phyloP scores from a whole-genome alignment of 2,888 invertebrate genomes.

The Oasisia sp. region DNA sequence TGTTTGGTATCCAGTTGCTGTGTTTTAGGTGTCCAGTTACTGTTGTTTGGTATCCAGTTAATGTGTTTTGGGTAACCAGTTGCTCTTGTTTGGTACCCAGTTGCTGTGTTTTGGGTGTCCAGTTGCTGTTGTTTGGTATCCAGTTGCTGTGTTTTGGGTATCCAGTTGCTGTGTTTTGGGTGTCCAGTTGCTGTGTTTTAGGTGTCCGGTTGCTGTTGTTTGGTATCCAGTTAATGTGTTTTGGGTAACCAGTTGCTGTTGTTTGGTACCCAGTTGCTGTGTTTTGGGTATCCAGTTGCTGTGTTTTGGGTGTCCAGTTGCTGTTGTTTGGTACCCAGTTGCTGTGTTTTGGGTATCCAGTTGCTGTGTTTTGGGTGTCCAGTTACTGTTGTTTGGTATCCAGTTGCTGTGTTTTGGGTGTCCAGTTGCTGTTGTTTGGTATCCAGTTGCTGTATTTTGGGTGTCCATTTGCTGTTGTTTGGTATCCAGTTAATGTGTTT shows the following conservation, averaged over 20 bases:
- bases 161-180: not conserved
- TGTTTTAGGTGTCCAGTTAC: no score
- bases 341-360: not conserved
- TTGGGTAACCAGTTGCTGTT: not conserved
- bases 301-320: not conserved
- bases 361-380: not conserved
- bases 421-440: not conserved
- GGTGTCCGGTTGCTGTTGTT: no score
- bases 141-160: not conserved
- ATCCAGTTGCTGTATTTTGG: no score
- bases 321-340: not conserved
- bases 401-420: not conserved
- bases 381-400: not conserved
- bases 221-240: not conserved
- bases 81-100: no score
- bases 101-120: no score
- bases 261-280: not conserved
- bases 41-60: no score
- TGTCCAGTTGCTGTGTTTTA: not conserved
- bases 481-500: no score
- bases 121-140: not conserved
- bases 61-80: no score
- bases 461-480: no score
- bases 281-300: not conserved
- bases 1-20: no score